A percentile compares a stretch with the other conserved stretches of the same genome.
Conservation (phyloP, 1,140 invertebrate genomes). For the Brachionus rotundiformis region DNA sequence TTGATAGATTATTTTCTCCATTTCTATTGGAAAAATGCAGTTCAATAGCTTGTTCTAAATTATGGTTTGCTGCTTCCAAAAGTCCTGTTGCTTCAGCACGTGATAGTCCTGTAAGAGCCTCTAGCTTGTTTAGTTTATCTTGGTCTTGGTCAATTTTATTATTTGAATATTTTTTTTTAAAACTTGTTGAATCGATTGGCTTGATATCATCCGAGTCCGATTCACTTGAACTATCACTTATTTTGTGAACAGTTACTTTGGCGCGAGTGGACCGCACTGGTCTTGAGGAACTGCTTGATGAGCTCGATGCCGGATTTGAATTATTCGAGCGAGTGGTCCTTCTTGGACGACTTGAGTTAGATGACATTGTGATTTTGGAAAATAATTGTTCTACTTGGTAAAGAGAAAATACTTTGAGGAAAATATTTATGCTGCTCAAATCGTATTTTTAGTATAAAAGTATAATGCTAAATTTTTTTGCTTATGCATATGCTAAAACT, state of each 20-base stretch:
- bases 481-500: background rate
- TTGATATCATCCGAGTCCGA: constrained; percentile 20
- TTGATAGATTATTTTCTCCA: background rate
- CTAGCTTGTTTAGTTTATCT: constrained; percentile 12
- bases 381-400: background rate
- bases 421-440: background rate
- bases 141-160: constrained; percentile 5
- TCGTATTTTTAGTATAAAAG: background rate
- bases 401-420: constrained; percentile 2
- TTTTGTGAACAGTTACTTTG: constrained; percentile 9
- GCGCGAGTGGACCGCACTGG: background rate
- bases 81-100: background rate
- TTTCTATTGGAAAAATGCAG: background rate
- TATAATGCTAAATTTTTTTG: background rate
- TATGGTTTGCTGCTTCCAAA: constrained; percentile 4
- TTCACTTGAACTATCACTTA: background rate
- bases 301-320: background rate
- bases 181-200: background rate
- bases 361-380: constrained; percentile 8
- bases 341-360: background rate
- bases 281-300: background rate
- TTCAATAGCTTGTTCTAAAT: constrained; percentile 38
- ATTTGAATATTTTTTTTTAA: constrained; percentile 8
- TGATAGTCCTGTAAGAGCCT: constrained; percentile 10
- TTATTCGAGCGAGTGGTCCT: background rate